Conservation (phyloP, 2,797 vertebrate genomes). For the Alca torda region DNA sequence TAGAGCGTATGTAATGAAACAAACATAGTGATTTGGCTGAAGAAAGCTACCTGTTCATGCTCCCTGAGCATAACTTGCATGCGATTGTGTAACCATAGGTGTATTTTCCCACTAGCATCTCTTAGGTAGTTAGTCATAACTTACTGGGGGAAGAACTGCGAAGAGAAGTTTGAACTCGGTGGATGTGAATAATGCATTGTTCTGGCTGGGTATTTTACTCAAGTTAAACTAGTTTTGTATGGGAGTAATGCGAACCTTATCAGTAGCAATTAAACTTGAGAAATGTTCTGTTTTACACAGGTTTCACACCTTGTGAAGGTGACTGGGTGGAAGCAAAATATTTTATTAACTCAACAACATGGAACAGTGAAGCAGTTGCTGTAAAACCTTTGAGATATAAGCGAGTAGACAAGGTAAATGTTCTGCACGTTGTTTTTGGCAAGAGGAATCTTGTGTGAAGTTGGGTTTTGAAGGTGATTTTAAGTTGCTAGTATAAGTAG, state of each 20-base stretch:
- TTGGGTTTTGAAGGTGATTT: not conserved
- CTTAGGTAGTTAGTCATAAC: not conserved
- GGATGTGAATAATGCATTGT: not conserved
- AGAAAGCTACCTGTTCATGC: not conserved
- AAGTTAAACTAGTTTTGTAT: not conserved
- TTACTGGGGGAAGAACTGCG: not conserved
- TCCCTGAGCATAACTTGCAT: not conserved
- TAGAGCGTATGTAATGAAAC: not conserved
- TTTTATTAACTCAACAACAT: conserved; percentile 80
- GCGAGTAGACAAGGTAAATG: conserved; percentile 83
- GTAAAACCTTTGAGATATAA: conserved; percentile 90
- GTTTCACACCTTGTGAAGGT: conserved; percentile 87
- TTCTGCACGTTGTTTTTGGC: not conserved
- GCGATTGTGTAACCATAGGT: not conserved
- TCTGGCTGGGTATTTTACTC: not conserved
- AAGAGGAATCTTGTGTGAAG: not conserved
- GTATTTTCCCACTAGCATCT: not conserved
- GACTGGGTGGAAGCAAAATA: conserved; percentile 95
- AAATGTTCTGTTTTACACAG: conserved; percentile 66
- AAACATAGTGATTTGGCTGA: not conserved
- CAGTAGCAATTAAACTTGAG: not conserved
- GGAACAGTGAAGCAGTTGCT: conserved; percentile 84
- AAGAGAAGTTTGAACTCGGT: not conserved
- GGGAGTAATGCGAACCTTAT: not conserved
- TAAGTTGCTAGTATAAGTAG: not conserved